Base-by-base conservation (phyloP, 2,113 vertebrate genomes). In the Parus major region DNA sequence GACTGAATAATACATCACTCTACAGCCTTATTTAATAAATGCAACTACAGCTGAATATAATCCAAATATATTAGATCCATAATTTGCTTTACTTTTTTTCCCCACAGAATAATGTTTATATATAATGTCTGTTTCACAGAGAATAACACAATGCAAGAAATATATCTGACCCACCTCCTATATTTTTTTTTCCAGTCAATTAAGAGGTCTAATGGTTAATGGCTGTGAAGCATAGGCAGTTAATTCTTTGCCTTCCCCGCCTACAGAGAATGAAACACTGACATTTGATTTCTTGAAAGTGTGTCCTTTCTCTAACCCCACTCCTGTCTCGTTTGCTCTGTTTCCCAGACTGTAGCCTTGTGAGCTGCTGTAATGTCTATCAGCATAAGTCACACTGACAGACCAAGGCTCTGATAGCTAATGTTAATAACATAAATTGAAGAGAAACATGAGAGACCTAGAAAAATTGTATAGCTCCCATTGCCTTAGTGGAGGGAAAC, bases 261-360 rank as follows among this genome's bases (percentile, higher is more conserved):
- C 94, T 46, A 95, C 94, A 64, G 89, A 49, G 70, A 82, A 52
- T 73, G 82, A 57, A 89, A 47, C 63, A 52, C n/a, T 95, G 95
- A 92, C 87, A 95, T 95, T 92, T 92, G 63, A 77, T 92, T 87
- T 82, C 61, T 80, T 72, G 27, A 41, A 85, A 36, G 75, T 39
- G 22, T 96, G 87, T 92, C 87, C 91, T 96, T 95, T 94, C 78
- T 59, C 36, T 91, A 96, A 93, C 92, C 94, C 94, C 8, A 8
- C 39, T 79, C 36, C 42, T 47, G 73, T 88, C 93, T 89, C 4
- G 5, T 85, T 88, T 92, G 89, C 63, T 92, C 0, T 39, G 4
- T 92, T 92, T 95, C 78, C 73, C 46, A 90, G 95, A 41, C 64
- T 81, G 66, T 49, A 95, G 78, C 95, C 96, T 95, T 97, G 95